Conservation (phyloP, 2,797 vertebrate species). For the Erethizon dorsatum region DNA sequence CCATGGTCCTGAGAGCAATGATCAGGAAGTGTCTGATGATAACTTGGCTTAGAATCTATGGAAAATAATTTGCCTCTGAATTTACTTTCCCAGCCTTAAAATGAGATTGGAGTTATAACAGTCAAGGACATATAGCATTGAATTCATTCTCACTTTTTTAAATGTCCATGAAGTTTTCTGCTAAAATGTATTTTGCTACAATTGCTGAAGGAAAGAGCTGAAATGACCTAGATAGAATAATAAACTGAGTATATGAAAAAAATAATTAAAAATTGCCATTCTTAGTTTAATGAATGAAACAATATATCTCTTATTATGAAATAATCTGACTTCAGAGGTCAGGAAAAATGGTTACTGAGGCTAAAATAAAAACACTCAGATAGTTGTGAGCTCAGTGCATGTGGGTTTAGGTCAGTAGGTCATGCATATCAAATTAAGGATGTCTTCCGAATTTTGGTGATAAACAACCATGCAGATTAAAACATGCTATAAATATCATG, state of each 20-base stretch:
- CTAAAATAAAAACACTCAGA: slow-evolving; percentile 63
- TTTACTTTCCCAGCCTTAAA: slow-evolving; percentile 2
- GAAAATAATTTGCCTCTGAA: slow-evolving; percentile 23
- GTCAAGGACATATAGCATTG: not conserved
- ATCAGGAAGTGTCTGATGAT: not conserved
- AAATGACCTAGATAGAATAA: slow-evolving; percentile 33
- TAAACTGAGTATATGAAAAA: slow-evolving; percentile 34
- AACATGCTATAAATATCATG: slow-evolving; percentile 69
- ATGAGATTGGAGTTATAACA: not conserved
- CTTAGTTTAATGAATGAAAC: slow-evolving; percentile 37
- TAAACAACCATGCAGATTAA: slow-evolving; percentile 74
- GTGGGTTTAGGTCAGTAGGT: slow-evolving; percentile 62
- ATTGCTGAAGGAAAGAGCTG: slow-evolving; percentile 10
- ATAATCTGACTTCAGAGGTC: slow-evolving; percentile 54
- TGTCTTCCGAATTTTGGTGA: slow-evolving; percentile 68
- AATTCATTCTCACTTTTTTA: slow-evolving; percentile 44
- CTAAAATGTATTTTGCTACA: slow-evolving; percentile 23
- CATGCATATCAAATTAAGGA: slow-evolving; percentile 43
- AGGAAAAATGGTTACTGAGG: slow-evolving; percentile 41
- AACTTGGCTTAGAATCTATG: not conserved
- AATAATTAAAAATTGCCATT: slow-evolving; percentile 41
- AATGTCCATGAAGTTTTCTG: not conserved
- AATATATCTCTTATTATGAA: slow-evolving; percentile 71
- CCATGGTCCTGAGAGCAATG: not conserved
- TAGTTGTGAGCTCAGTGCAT: slow-evolving; percentile 48